A percentile compares a stretch with the other conserved stretches of the same genome.
phyloP scores from a whole-genome alignment of 2,888 invertebrate species.

The Shargacucullia verbasci region DNA sequence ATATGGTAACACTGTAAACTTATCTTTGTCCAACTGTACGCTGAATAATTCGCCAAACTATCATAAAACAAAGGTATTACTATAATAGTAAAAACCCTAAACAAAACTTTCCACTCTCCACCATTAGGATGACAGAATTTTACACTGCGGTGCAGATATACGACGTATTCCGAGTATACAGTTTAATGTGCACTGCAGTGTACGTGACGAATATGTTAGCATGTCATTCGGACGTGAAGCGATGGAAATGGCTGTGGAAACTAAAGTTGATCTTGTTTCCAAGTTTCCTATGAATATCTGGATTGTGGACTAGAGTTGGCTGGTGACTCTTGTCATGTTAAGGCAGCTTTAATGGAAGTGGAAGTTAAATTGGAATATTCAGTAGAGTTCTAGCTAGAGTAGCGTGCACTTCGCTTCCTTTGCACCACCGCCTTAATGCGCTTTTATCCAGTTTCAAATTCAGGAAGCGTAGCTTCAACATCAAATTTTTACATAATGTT shows the following conservation, averaged over 20 bases:
- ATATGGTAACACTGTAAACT: no score
- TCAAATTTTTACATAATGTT: no score
- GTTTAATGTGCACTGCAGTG: conserved; percentile 53
- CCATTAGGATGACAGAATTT: conserved; percentile 27
- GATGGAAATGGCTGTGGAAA: conserved; percentile 28
- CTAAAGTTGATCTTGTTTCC: conserved; percentile 30
- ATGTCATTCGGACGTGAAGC: conserved; percentile 46
- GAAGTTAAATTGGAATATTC: no score
- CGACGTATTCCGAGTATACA: conserved; percentile 40
- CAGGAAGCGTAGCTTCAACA: no score
- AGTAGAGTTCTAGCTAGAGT: no score
- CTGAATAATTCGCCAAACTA: conserved; percentile 16
- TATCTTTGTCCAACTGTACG: no score
- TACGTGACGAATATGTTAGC: conserved; percentile 54
- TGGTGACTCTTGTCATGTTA: not conserved
- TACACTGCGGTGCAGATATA: conserved; percentile 46
- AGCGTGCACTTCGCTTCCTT: no score
- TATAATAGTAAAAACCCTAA: conserved; percentile 24
- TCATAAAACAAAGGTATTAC: conserved; percentile 17
- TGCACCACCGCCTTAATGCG: no score
- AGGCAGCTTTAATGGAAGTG: not conserved
- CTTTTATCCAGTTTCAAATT: no score
- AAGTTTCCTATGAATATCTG: conserved; percentile 13
- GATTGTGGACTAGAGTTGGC: conserved; percentile 3
- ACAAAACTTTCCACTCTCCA: conserved; percentile 40